Evolutionary conservation across 2,113 vertebrate species (phyloP), one percentile per base, ranked within the genome.

Genomic region (Neofelis nebulosa): DNA sequence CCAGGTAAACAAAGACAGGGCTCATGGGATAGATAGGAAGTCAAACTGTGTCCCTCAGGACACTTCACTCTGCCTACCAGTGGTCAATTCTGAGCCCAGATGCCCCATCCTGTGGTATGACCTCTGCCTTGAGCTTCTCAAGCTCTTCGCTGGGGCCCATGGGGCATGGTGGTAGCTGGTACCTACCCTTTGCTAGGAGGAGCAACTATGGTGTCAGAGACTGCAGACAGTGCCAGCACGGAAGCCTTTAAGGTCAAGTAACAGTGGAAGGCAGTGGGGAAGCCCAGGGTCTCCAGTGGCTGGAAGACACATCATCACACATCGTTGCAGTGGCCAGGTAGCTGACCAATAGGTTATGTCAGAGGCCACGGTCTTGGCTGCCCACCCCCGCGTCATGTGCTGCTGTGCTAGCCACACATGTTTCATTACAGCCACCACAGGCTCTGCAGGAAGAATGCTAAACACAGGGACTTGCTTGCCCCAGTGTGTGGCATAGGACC

Each of bases 291-390:
- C 27, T 36, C n/a, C 10, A 16, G 68, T 13, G 52, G 29, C 16
- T 61, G 48, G 9, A 14, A 2, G 3, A 27, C 25, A 45, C 74
- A 83, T 19, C n/a, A n/a, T 31, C 71, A 23, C 18, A 16, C 8
- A 6, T 2, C 19, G 48, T 10, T 69, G 52, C 33, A 23, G 36
- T 15, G 19, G 29, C 29, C 19, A 0, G 57, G 41, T 3, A 48
- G 2, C 41, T 33, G 27, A 41, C 31, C 13, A 2, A 9, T 0
- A 19, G 52, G 33, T 25, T 33, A 38, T 1, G 9, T n/a, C 57
- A 5, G n/a, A 36, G 31, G 36, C 69, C 36, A 89, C 31, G 27
- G 36, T 27, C 41, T 7, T 14, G 61, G 61, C 78, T 5, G 6
- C 65, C n/a, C 31, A 14, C 10, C 41, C 48, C 68, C 7, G 63